phyloP scores from a whole-genome alignment of 2,797 vertebrate species.

The Centropyge bicolor region DNA sequence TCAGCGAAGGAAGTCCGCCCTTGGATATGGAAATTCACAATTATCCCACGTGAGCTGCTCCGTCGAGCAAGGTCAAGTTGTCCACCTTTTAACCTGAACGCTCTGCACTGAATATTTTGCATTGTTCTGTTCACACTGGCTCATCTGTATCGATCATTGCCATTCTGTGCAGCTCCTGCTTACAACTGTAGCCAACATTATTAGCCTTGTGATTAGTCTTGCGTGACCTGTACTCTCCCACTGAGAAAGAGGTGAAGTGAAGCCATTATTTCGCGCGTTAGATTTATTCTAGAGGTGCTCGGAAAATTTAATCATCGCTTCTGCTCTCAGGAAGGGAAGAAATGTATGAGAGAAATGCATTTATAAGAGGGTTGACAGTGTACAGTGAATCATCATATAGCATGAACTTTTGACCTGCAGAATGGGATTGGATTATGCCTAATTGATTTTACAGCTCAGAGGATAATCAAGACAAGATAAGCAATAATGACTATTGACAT shows the following conservation, averaged over 20 bases:
- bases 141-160: constrained; percentile 57
- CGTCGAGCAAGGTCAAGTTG: constrained; percentile 51
- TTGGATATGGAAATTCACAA: constrained; percentile 70
- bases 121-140: constrained; percentile 20
- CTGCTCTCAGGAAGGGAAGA: not conserved
- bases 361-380: constrained; percentile 3
- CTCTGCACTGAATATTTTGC: constrained; percentile 48
- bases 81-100: constrained; percentile 53
- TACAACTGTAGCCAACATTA: constrained; percentile 58
- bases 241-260: constrained; percentile 51
- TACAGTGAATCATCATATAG: constrained; percentile 53
- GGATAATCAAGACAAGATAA: constrained; percentile 84
- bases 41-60: constrained; percentile 53
- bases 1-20: constrained; percentile 42
- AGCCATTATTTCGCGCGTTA: constrained; percentile 51
- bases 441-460: constrained; percentile 79
- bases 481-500: constrained; percentile 81
- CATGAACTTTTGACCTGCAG: constrained; percentile 68
- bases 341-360: constrained; percentile 13
- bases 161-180: constrained; percentile 45
- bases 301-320: constrained; percentile 40
- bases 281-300: constrained; percentile 40
- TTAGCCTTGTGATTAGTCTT: constrained; percentile 68
- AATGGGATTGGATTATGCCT: constrained; percentile 73
- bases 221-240: constrained; percentile 61